Conservation (phyloP, 2,888 invertebrate species). For the Netelia melanura region DNA sequence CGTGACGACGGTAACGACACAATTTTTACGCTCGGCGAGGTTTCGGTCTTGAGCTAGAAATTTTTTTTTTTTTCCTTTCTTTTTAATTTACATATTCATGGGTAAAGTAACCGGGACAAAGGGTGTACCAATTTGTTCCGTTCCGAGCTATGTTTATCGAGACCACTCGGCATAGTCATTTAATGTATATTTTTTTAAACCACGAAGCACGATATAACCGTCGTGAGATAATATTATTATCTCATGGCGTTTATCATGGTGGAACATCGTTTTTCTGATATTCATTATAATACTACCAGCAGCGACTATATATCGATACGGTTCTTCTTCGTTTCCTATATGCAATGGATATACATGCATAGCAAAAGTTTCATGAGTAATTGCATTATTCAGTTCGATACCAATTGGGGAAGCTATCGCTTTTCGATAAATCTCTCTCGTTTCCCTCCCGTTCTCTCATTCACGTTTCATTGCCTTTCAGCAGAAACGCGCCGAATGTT, state of each 20-base stretch:
- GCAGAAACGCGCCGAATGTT: conserved; percentile 30
- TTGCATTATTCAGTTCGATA: conserved; percentile 57
- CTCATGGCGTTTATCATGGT: too few species aligned
- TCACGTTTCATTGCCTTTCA: conserved; percentile 6
- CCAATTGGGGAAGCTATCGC: conserved; percentile 51
- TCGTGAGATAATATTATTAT: background rate
- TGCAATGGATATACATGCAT: conserved; percentile 32
- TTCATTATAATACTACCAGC: conserved; percentile 17
- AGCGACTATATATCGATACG: conserved; percentile 7
- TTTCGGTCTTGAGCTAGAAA: too few species aligned
- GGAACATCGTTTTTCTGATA: conserved; percentile 15
- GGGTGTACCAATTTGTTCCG: conserved; percentile 2
- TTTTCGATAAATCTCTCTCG: conserved; percentile 48
- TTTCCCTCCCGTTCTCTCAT: conserved; percentile 2
- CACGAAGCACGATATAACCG: background rate
- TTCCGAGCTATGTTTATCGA: background rate
- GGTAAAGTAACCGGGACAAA: conserved; percentile 32
- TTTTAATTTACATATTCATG: conserved; percentile 78
- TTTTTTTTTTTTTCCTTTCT: conserved; percentile 69
- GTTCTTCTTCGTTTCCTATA: conserved; percentile 17
- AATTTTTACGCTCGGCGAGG: too few species aligned
- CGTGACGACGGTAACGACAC: too few species aligned
- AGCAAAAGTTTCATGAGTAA: conserved; percentile 58
- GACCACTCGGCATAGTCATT: background rate
- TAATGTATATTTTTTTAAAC: background rate